Evolutionary conservation across 2,888 invertebrate species (phyloP), one percentile per base, ranked within the genome.

Genomic region (Subacronicta megacephala): DNA sequence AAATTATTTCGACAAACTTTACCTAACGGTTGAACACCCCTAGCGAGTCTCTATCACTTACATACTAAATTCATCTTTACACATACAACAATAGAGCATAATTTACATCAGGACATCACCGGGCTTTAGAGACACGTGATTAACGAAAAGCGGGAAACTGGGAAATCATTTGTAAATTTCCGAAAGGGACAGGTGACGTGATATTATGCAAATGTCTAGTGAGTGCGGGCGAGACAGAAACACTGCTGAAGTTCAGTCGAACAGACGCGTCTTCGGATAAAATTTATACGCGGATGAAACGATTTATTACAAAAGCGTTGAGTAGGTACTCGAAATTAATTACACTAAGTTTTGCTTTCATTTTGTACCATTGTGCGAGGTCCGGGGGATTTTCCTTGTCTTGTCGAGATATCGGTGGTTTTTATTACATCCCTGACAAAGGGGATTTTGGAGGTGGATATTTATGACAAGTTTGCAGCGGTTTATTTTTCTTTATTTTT

Each of bases 241-340:
- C 69, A 75, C 62, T 70, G 75, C 82, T 84, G 85, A 87, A 86
- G 88, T 91, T 92, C 88, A 75, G 75, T 61, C 62, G 58, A 75
- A 77, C 75, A 86, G 85, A 80, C 78, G 73, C 78, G 79, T 76
- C 81, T 79, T 82, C 79, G 84, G 89, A 88, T 89, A 88, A 90
- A 90, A 92, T 92, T 87, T 92, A 90, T 90, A 87, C 85, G 83
- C 85, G 89, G 92, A 92, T 92, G 90, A 92, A 92, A 92, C 92
- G 93, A 94, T 93, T 94, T 94, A 94, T 94, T 91, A 93, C 93
- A 89, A 90, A 92, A 92, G 92, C 94, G 92, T 91, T 90, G 94
- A 93, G 91, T 89, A 88, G 89, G 89, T 90, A 90, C 92, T 92
- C 81, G 86, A 92, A 93, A 93, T 94, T 94, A 94, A 94, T 94